These are phyloP conservation scores for Thymelicus acteon DNA, from an alignment of 2,888 invertebrate genomes.

Conservation along the genomic window DNA sequence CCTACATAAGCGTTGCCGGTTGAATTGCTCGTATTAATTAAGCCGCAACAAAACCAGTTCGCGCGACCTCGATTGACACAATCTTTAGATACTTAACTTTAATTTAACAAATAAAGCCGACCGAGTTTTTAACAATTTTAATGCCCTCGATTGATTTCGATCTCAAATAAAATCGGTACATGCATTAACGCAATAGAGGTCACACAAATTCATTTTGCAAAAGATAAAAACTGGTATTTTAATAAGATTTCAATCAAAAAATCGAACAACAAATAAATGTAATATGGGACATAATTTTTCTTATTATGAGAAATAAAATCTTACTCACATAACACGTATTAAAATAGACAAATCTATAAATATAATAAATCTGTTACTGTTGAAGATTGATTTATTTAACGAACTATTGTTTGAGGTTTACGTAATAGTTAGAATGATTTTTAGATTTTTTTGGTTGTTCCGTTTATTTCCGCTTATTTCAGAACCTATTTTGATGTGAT, in stretches of 20 bases:
- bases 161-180: conserved; percentile 20
- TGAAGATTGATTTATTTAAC: no score
- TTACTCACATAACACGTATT: no score
- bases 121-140: conserved; percentile 36
- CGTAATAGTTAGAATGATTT: no score
- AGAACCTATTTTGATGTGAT: no score
- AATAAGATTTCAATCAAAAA: conserved; percentile 11
- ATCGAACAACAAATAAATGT: neutral
- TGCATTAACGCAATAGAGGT: conserved; percentile 21
- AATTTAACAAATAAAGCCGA: conserved; percentile 37
- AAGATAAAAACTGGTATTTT: conserved; percentile 1
- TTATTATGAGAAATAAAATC: no score
- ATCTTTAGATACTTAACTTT: conserved; percentile 37
- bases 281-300: neutral
- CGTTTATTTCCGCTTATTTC: no score
- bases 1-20: conserved; percentile 4
- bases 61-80: conserved; percentile 36
- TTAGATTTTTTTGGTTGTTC: no score
- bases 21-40: conserved; percentile 31
- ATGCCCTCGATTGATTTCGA: conserved; percentile 30
- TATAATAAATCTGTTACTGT: no score
- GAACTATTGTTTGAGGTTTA: no score
- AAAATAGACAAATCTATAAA: no score
- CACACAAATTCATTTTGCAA: conserved; percentile 11
- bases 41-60: conserved; percentile 27